Evolutionary conservation across 2,797 vertebrate genomes (phyloP), one percentile per base, ranked within the genome.

Genomic region (Parauchenoglanis punctatus): DNA sequence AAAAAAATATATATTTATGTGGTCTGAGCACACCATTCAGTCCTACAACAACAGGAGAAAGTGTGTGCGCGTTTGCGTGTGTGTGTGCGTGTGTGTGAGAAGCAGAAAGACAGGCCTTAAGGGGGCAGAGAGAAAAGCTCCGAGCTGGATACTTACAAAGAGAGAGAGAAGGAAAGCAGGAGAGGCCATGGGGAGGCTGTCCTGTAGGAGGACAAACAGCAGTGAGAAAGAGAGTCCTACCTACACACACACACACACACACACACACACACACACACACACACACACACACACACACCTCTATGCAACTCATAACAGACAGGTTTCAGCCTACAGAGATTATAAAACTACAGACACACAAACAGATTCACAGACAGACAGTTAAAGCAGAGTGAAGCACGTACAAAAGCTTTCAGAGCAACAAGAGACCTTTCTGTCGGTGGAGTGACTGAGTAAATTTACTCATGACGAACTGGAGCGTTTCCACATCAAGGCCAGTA

Each of bases 111-210:
- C 81, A 86, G 75, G 73, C 31, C 35, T 83, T 28, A 81, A 81
- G 80, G 59, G 28, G 58, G 82, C 25, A 88, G 65, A 87, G 49
- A 52, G 88, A 85, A 82, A 88, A 88, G 85, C 67, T 91, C 93
- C 92, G 90, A 94, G 94, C 95, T 97, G 97, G 97, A 98, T 99
- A 99, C 99, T 99, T 99, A 99, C 99, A 99, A 99, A 99, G 93
- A 99, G 98, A 98, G 99, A 99, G 97, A 99, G 98, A 97, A 99
- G 99, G 96, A 99, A 99, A 97, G 99, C 99, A 97, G 99, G 99
- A 98, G 99, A 99, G 95, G 98, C 98, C 99, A 99, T 99, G 96
- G 98, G 98, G 97, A 99, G 97, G 97, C 97, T 99, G 97, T 99
- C 99, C 99, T 99, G 98, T 97, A 97, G 98, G 95, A 98, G 97